A percentile compares a stretch with the other conserved stretches of the same genome.
These are phyloP conservation scores for Hyposoter dolosus DNA, from an alignment of 2,888 invertebrate genomes.

Conservation along the genomic window DNA sequence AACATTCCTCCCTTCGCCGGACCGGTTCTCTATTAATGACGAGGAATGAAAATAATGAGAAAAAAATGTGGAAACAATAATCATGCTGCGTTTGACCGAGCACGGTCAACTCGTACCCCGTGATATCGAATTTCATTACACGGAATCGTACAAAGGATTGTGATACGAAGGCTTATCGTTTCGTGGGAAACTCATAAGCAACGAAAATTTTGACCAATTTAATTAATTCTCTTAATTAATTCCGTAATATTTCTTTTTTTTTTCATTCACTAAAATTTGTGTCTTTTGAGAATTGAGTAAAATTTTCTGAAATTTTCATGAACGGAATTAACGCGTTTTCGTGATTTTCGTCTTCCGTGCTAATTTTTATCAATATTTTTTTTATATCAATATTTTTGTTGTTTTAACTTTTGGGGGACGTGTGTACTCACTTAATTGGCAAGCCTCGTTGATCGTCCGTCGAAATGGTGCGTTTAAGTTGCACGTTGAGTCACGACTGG, in stretches of 20 bases:
- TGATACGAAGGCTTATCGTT: constrained; percentile 4
- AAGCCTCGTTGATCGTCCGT: constrained; percentile 63
- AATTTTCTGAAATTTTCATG: neutral
- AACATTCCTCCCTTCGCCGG: neutral
- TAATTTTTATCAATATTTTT: neutral
- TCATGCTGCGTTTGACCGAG: neutral
- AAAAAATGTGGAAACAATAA: neutral
- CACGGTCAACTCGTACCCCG: neutral
- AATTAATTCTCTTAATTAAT: neutral
- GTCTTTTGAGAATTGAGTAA: neutral
- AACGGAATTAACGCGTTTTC: neutral
- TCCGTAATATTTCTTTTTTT: neutral
- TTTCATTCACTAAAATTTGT: neutral
- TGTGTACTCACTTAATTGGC: constrained; percentile 67
- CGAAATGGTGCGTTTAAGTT: constrained; percentile 79
- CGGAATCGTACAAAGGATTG: constrained; percentile 18
- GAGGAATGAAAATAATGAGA: constrained; percentile 17
- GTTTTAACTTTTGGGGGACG: neutral
- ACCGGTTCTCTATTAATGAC: neutral
- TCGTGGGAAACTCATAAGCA: constrained; percentile 24
- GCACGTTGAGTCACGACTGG: constrained; percentile 83
- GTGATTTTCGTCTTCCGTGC: neutral
- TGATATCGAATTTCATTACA: constrained; percentile 48
- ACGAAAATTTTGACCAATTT: neutral
- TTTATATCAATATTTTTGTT: neutral